phyloP scores from a whole-genome alignment of 1,140 invertebrate genomes.

The Trachelipus rathkii region DNA sequence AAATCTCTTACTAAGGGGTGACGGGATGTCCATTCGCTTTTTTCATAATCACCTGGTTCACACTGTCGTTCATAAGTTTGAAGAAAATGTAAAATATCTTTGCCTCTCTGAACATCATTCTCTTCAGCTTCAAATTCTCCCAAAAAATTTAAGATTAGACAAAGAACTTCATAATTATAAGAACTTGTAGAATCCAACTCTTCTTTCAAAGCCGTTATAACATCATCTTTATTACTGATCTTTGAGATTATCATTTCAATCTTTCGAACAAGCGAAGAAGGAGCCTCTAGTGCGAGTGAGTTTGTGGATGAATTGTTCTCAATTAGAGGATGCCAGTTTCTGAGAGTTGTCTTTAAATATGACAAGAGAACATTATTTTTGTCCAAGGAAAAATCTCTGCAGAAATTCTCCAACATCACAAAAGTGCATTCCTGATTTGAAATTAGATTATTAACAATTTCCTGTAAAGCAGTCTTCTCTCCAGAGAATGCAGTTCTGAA shows the following conservation, averaged over 20 bases:
- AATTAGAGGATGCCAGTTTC: too few species aligned
- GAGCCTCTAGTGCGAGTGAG: conserved; percentile 26
- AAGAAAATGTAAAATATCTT: conserved; percentile 38
- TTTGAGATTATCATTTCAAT: conserved; percentile 31
- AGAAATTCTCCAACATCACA: too few species aligned
- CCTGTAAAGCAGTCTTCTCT: conserved; percentile 24
- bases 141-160: conserved; percentile 29
- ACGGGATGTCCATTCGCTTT: conserved; percentile 35
- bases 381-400: too few species aligned
- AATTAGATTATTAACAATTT: not conserved
- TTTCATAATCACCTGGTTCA: conserved; percentile 26
- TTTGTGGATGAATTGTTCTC: not conserved
- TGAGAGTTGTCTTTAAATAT: too few species aligned
- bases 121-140: conserved; percentile 21
- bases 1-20: conserved; percentile 31
- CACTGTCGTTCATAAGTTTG: conserved; percentile 32
- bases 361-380: too few species aligned
- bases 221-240: conserved; percentile 24
- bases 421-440: too few species aligned
- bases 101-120: conserved; percentile 22
- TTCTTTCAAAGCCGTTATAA: conserved; percentile 25
- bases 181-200: conserved; percentile 27
- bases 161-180: conserved; percentile 42
- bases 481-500: conserved; percentile 40
- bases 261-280: conserved; percentile 25